Evolutionary conservation across 2,113 vertebrate genomes (phyloP).

Genomic region (Sardina pilchardus): DNA sequence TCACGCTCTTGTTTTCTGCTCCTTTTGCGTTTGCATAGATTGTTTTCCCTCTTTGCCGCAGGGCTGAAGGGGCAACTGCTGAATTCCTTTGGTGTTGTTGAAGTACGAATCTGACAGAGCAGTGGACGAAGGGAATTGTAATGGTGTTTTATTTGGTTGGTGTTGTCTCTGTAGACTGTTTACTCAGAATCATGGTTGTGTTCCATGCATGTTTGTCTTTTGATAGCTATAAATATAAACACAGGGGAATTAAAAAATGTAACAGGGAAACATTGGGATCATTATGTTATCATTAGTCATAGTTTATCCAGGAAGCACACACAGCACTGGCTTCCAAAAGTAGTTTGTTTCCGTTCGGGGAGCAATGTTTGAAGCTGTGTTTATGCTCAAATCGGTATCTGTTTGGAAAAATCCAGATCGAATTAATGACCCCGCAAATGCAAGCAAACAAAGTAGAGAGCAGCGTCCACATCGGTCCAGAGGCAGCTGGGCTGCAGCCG

Average conservation of each 20-base stretch:
- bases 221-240: neutral
- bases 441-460: neutral
- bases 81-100: neutral
- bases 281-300: neutral
- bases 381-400: neutral
- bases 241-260: conserved; percentile 7
- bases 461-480: neutral
- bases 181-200: neutral
- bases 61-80: neutral
- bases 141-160: neutral
- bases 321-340: neutral
- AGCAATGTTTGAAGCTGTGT: neutral
- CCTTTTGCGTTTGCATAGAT: conserved; percentile 7
- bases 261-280: neutral
- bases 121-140: neutral
- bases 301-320: neutral
- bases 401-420: neutral
- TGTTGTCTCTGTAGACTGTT: neutral
- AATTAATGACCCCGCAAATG: neutral
- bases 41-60: neutral
- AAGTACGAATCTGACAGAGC: neutral
- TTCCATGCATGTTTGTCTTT: neutral
- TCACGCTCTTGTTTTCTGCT: neutral
- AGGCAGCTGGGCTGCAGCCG: neutral
- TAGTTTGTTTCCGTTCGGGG: neutral